Evolutionary conservation across 2,888 invertebrate genomes (phyloP).

Genomic region (Catonia carolina): DNA sequence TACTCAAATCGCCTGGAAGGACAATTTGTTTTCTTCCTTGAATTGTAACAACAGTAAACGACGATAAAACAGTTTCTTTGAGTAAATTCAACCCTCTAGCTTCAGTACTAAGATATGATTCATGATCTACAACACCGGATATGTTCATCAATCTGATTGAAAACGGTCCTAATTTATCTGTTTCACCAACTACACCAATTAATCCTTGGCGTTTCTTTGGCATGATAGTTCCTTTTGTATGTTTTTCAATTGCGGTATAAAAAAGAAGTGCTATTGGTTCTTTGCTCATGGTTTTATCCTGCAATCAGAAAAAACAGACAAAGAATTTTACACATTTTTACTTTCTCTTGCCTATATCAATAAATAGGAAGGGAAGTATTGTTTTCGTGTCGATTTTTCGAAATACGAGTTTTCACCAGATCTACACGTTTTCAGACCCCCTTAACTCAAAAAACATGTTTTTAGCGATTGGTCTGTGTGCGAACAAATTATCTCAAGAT

Average conservation of each 20-base stretch:
- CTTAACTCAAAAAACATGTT: too few species aligned
- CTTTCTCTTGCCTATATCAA: too few species aligned
- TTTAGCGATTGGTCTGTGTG: too few species aligned
- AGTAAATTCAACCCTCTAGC: slow-evolving; percentile 62
- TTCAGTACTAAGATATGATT: slow-evolving; percentile 63
- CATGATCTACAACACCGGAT: slow-evolving; percentile 41
- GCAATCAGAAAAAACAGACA: too few species aligned
- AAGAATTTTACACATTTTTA: too few species aligned
- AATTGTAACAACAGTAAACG: slow-evolving; percentile 55
- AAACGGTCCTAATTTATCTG: slow-evolving; percentile 72
- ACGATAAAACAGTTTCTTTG: slow-evolving; percentile 66
- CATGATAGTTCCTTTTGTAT: slow-evolving; percentile 51
- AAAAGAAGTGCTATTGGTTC: slow-evolving; percentile 59
- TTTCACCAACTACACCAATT: slow-evolving; percentile 64
- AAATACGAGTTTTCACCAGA: too few species aligned
- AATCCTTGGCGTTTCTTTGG: slow-evolving; percentile 39
- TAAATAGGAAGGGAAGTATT: too few species aligned
- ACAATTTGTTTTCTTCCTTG: slow-evolving; percentile 50
- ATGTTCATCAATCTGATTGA: slow-evolving; percentile 50
- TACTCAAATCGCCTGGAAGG: slow-evolving; percentile 55
- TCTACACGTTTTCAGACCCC: too few species aligned
- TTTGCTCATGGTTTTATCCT: too few species aligned
- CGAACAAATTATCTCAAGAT: too few species aligned
- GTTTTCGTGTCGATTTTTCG: too few species aligned
- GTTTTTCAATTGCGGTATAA: slow-evolving; percentile 75